These are phyloP conservation scores for Acanthosoma haemorrhoidale DNA, from an alignment of 2,888 invertebrate genomes.

Conservation along the genomic window DNA sequence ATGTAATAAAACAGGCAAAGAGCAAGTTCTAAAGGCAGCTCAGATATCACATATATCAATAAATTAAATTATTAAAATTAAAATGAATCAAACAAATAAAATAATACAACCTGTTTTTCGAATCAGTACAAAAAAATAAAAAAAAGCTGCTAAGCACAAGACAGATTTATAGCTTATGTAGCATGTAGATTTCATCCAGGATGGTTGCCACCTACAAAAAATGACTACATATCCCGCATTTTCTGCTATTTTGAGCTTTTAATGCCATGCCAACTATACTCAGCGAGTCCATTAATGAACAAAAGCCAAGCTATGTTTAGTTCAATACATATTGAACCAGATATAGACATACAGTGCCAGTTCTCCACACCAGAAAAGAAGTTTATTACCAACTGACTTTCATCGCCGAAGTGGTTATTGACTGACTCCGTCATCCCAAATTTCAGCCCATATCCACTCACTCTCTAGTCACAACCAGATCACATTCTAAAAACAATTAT, in stretches of 20 bases:
- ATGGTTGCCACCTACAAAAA: background rate
- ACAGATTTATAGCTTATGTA: background rate
- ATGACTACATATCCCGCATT: background rate
- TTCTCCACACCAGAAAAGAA: too few species aligned
- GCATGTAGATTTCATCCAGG: background rate
- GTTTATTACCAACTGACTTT: too few species aligned
- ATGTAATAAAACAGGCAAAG: background rate
- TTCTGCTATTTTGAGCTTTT: constrained; percentile 8
- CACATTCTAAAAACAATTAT: too few species aligned
- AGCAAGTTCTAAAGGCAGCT: background rate
- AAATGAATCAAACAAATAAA: background rate
- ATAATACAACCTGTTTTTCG: too few species aligned
- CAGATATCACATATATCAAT: background rate
- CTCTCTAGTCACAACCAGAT: too few species aligned
- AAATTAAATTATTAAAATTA: background rate
- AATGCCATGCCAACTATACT: background rate
- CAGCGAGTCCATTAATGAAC: background rate
- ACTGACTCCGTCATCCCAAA: too few species aligned
- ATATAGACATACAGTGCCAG: too few species aligned
- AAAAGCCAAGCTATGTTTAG: background rate
- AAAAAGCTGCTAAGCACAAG: background rate
- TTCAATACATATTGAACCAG: background rate
- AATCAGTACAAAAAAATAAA: background rate
- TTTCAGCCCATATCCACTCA: too few species aligned
- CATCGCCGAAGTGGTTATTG: too few species aligned